Evolutionary conservation across 2,888 invertebrate species (phyloP), one percentile per base, ranked within the genome.

Genomic region (Sceliomorpha sp.): DNA sequence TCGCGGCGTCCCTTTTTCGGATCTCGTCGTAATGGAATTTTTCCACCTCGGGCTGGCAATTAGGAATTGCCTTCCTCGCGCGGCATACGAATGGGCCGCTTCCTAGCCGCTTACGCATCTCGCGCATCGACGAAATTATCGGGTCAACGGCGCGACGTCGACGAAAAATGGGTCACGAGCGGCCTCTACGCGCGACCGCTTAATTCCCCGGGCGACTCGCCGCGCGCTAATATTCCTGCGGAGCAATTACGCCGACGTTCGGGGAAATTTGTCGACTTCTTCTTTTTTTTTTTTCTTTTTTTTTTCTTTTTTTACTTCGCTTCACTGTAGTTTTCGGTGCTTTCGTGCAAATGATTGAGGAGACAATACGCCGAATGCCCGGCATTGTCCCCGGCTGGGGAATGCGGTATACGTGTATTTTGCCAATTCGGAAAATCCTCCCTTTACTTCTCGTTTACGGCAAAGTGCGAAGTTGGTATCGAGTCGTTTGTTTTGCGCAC

Each of bases 1-100:
- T 31, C 32, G 13, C 10, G 27, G 31, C 20, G 12, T 9, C 10
- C 13, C 17, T n/a, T 55, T 44, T 55, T 14, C 17, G 1, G 10
- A 37, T 29, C 17, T 31, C 3, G 10, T 9, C 17, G 17, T 40
- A 27, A 9, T 26, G 13, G 9, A 3, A 31, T 40, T 48, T 58
- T 47, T 45, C 39, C 45, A 31, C 27, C 48, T n/a, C 51, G 14
- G 32, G 40, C 44, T 24, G 39, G 62, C 67, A 69, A 74, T 70
- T 70, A 70, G 47, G 36, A 26, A 39, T 40, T 10, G 29, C 40
- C 58, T 56, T 26, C 39, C 40, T 26, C 26, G 29, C 53, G 59
- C 50, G 60, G 73, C 70, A 63, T 72, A 72, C 59, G 59, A 73
- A 73, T 74, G n/a, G n/a, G 27, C 36, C 10, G 12, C 40, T 47